Evolutionary conservation across 2,797 vertebrate genomes (phyloP).

Genomic region (Malurus leucopterus): DNA sequence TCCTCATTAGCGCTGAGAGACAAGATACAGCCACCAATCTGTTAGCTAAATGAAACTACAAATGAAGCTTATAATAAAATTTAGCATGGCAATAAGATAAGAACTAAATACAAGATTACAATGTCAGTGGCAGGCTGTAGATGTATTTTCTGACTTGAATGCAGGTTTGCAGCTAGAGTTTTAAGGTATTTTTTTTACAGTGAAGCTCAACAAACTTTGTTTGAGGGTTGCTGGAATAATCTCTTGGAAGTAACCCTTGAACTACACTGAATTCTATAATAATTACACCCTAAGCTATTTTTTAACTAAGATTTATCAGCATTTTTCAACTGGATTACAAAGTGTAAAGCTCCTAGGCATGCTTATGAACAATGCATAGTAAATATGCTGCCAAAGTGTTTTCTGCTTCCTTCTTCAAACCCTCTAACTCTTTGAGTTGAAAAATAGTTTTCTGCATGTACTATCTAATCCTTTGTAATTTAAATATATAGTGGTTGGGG

Average conservation of each 20-base stretch:
- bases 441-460: background rate
- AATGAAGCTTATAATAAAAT: constrained; percentile 47
- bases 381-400: background rate
- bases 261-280: background rate
- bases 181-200: background rate
- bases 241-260: constrained; percentile 25
- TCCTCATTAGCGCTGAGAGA: constrained; percentile 24
- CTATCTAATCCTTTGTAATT: constrained; percentile 7
- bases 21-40: background rate
- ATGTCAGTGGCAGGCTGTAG: background rate
- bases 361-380: constrained; percentile 1
- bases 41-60: constrained; percentile 48
- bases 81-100: constrained; percentile 6
- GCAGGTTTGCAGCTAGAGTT: background rate
- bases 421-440: background rate
- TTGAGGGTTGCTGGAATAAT: background rate
- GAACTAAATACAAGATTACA: background rate
- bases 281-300: constrained; percentile 28
- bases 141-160: constrained; percentile 2
- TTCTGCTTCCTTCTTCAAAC: background rate
- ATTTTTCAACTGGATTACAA: constrained; percentile 25
- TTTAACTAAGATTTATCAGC: constrained; percentile 59
- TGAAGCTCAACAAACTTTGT: background rate
- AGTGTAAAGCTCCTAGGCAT: constrained; percentile 34
- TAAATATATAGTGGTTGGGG: background rate